Evolutionary conservation across 2,113 vertebrate genomes (phyloP).

Genomic region (Opisthocomus hoazin): DNA sequence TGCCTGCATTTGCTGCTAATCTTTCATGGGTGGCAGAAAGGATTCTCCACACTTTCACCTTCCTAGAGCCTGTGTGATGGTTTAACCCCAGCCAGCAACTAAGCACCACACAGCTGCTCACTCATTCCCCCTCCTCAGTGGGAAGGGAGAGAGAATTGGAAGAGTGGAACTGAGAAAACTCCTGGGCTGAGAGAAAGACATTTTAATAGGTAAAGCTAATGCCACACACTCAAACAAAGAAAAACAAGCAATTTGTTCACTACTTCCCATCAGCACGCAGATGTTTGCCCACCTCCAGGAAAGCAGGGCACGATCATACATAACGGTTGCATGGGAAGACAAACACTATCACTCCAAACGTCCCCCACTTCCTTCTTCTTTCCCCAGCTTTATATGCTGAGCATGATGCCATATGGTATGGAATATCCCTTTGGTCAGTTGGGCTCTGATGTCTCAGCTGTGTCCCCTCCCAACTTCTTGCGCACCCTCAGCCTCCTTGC

Average conservation of each 20-base stretch:
- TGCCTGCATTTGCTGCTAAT: not conserved
- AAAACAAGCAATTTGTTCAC: not conserved
- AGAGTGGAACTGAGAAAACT: not conserved
- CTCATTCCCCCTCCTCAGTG: fast-evolving
- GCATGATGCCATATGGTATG: not conserved
- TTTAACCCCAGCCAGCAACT: not conserved
- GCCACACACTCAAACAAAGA: not conserved
- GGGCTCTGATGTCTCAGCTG: not conserved
- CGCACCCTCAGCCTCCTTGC: not conserved
- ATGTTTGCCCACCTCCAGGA: not conserved
- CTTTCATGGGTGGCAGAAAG: not conserved
- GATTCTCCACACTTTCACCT: not conserved
- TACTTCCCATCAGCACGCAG: not conserved
- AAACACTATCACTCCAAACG: fast-evolving
- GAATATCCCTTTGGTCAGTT: not conserved
- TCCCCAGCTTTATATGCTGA: not conserved
- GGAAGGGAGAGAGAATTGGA: not conserved
- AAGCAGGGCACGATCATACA: not conserved
- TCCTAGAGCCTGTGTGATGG: not conserved
- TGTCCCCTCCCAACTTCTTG: not conserved
- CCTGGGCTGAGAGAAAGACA: not conserved
- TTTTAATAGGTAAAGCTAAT: not conserved
- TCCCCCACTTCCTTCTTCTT: not conserved
- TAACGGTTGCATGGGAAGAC: not conserved
- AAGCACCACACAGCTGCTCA: not conserved